A percentile compares a stretch with the other conserved stretches of the same genome.
phyloP scores from a whole-genome alignment of 2,888 invertebrate genomes.

The Phengaris alcon region DNA sequence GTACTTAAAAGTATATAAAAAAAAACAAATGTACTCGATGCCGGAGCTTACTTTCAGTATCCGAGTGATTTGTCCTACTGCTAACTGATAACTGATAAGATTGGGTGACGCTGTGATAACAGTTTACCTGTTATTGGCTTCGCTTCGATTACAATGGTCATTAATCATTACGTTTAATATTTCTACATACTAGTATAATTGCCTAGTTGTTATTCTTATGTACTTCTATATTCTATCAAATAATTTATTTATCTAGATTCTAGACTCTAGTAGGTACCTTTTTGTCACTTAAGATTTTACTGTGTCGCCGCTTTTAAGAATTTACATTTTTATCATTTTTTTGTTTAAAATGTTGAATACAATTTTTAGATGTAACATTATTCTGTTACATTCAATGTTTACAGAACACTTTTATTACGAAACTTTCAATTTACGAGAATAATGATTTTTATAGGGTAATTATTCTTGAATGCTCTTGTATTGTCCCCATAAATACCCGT shows the following conservation, averaged over 20 bases:
- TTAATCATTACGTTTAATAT: neutral
- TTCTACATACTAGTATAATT: neutral
- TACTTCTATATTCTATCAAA: neutral
- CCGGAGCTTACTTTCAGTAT: neutral
- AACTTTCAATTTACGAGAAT: neutral
- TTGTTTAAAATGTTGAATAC: neutral
- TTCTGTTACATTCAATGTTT: too few relatives aligned
- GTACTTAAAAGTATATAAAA: too few relatives aligned
- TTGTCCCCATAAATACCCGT: neutral
- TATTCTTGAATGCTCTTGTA: neutral
- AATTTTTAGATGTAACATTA: too few relatives aligned
- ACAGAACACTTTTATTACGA: neutral
- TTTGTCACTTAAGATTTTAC: too few relatives aligned
- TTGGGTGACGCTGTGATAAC: neutral
- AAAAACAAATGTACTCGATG: neutral
- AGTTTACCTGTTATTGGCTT: slow-evolving; percentile 6
- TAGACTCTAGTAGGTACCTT: too few relatives aligned
- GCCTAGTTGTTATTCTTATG: neutral
- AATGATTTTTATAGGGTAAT: neutral
- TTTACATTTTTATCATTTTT: neutral
- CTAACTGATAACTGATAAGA: neutral
- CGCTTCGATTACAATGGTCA: neutral
- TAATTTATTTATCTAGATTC: neutral
- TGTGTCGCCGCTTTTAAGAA: too few relatives aligned
- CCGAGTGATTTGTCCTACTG: neutral